Evolutionary conservation across 2,797 vertebrate species (phyloP), one percentile per base, ranked within the genome.

Genomic region (Arnoldichthys spilopterus): DNA sequence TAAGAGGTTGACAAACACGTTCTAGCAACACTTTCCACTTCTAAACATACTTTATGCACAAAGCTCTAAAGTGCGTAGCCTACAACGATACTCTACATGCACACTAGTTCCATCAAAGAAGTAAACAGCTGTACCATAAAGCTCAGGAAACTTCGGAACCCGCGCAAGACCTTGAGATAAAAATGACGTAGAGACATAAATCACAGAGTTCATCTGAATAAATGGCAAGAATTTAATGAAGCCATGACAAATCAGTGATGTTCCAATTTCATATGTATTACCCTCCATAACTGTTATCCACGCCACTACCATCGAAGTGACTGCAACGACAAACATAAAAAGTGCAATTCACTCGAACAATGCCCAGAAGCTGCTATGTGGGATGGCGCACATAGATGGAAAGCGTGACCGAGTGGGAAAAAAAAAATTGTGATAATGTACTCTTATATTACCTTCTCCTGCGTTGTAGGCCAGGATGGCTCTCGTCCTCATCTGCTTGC

Each of bases 401-500:
- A 45, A 45, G 43, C 13, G 43, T 1, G 1, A 45, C 9, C 43
- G 13, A 45, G 37, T 37, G 37, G 37, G 37, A 45, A 45, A 45
- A 45, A 37, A 37, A 37, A 37, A 37, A 8, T 2, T 85, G 83
- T 78, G 76, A 34, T 2, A 15, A 26, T 6, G 24, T 56, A 18
- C 12, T 49, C 1, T n/a, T 7, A 1, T 15, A n/a, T 94, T 93
- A 99, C 98, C 98, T 95, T 98, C 97, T 51, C 96, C 95, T 0
- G 96, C 94, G 13, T 91, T 92, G 53, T 98, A 98, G 0, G 98
- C 98, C 86, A 99, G 92, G 34, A 99, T 89, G 77, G 97, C 97
- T 63, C 98, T 95, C 0, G 96, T 93, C 22, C 98, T 96, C 86
- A 94, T 93, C 93, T 98, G 97, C 83, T 92, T 97, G 43, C 98